phyloP scores from a whole-genome alignment of 2,113 vertebrate genomes.

The Nettapus auritus region DNA sequence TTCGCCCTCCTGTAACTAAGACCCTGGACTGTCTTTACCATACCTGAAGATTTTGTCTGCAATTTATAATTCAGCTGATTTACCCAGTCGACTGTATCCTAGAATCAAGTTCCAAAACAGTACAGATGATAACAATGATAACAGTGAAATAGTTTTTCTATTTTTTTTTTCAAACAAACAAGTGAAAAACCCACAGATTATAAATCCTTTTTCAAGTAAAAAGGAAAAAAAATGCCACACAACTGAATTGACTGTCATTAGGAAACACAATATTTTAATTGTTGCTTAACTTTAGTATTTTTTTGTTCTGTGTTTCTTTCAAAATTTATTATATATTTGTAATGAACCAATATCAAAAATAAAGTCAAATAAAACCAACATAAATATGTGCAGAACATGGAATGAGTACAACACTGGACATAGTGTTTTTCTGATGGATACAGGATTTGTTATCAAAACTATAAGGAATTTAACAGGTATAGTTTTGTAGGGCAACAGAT shows the following conservation, averaged over 20 bases:
- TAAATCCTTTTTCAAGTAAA: not conserved
- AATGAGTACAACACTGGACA: not conserved
- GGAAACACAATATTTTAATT: not conserved
- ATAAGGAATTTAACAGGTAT: not conserved
- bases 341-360: not conserved
- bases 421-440: not conserved
- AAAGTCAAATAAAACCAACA: not conserved
- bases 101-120: not conserved
- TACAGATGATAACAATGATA: not conserved
- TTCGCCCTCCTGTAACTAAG: not conserved
- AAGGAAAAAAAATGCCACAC: not conserved
- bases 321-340: fast-evolving
- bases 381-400: not conserved
- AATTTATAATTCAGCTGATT: not conserved
- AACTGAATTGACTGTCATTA: not conserved
- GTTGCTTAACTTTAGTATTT: not conserved
- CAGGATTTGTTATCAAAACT: not conserved
- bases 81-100: not conserved
- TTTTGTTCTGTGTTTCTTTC: not conserved
- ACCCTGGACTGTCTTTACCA: not conserved
- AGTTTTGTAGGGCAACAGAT: not conserved
- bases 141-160: fast-evolving
- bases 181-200: not conserved
- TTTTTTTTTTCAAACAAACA: not conserved
- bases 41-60: not conserved